phyloP scores from a whole-genome alignment of 2,113 vertebrate species.

The Cervus canadensis region DNA sequence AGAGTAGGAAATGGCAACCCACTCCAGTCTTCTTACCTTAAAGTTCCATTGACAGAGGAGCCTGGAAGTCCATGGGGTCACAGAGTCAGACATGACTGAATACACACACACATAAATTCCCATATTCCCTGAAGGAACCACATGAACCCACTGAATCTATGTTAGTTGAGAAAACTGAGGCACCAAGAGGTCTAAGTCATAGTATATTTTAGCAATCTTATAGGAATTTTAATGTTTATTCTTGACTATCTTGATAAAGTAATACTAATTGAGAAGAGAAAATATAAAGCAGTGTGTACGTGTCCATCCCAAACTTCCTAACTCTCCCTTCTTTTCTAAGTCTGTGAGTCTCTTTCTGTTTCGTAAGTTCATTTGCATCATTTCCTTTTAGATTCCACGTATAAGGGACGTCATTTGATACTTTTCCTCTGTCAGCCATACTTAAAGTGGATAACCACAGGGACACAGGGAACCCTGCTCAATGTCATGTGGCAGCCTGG shows the following conservation, averaged over 20 bases:
- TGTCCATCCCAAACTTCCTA: neutral
- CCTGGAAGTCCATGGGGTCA: neutral
- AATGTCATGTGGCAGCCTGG: neutral
- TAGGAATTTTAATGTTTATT: neutral
- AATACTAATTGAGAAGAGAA: neutral
- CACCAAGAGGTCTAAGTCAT: neutral
- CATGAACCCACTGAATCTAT: neutral
- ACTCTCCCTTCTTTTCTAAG: neutral
- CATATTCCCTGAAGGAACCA: neutral
- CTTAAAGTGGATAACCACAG: neutral
- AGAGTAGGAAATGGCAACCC: neutral
- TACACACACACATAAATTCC: neutral
- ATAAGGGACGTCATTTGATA: neutral
- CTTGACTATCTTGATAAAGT: neutral
- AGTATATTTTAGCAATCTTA: neutral
- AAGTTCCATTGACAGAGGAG: neutral
- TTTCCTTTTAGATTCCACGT: neutral
- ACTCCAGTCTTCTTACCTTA: neutral
- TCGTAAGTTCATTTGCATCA: neutral
- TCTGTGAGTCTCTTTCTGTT: neutral
- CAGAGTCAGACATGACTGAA: neutral
- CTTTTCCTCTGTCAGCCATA: neutral
- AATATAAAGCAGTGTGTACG: neutral
- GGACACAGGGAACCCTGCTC: neutral
- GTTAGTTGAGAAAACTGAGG: neutral